Percentiles rank a stretch among this genome's conserved stretches.
Conservation (phyloP, 2,113 vertebrate species). For the Irena cyanogastra region DNA sequence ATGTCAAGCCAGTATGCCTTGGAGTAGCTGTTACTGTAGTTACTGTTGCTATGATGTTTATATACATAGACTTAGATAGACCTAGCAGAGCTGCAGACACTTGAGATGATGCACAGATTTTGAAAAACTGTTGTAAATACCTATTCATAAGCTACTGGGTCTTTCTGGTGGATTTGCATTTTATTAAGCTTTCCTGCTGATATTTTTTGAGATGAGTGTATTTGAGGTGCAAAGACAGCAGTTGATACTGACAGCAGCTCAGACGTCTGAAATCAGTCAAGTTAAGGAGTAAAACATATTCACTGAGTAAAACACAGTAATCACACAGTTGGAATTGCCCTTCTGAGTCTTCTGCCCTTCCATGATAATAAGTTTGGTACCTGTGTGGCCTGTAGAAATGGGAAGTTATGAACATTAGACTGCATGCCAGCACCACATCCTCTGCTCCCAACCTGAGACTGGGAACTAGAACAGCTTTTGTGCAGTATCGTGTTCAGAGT, state of each 20-base stretch:
- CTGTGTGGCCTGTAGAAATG: neutral
- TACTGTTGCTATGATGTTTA: neutral
- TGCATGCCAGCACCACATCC: accelerated
- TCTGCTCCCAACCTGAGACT: accelerated
- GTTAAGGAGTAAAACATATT: neutral
- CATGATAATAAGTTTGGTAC: accelerated
- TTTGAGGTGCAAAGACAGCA: neutral
- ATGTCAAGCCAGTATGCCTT: neutral
- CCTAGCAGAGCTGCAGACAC: neutral
- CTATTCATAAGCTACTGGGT: neutral
- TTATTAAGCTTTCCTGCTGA: neutral
- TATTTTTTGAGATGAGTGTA: neutral
- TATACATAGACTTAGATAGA: neutral
- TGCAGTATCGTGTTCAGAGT: neutral
- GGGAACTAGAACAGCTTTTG: neutral
- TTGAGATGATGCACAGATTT: neutral
- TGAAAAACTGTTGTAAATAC: neutral
- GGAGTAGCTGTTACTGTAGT: neutral
- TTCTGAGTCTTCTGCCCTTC: neutral
- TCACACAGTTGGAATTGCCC: accelerated
- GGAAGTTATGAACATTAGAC: neutral
- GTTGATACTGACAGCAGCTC: neutral
- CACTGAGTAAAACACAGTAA: neutral
- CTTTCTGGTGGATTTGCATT: neutral
- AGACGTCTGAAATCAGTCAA: neutral